Evolutionary conservation across 2,888 invertebrate species (phyloP).

Genomic region (Himalopsyche kuldschensis): DNA sequence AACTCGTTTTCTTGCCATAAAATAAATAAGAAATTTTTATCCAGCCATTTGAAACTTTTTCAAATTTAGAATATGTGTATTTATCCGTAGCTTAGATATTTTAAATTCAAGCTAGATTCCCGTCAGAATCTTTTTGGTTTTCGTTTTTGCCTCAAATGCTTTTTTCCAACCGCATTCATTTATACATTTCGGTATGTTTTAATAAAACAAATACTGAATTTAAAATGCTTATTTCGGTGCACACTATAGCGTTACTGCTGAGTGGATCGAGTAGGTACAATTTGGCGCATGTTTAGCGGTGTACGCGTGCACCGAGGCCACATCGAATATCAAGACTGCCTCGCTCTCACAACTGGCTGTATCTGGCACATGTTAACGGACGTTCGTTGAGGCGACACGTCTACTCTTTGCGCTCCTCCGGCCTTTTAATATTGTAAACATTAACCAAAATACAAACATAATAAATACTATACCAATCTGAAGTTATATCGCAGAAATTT

Average conservation of each 20-base stretch:
- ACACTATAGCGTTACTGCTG: not conserved
- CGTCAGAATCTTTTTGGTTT: no score
- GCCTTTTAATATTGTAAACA: not conserved
- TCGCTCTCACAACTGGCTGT: not conserved
- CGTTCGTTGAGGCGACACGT: not conserved
- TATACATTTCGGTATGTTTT: no score
- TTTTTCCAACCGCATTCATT: no score
- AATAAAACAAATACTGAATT: no score
- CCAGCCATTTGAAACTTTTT: no score
- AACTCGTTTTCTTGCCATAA: no score
- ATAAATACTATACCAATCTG: not conserved
- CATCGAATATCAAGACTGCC: not conserved
- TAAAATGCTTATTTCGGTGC: not conserved
- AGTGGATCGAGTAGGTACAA: not conserved
- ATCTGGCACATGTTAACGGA: not conserved
- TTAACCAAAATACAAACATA: not conserved
- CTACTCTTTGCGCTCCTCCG: not conserved
- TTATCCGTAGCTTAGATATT: no score
- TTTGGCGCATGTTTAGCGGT: not conserved
- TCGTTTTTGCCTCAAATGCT: not conserved
- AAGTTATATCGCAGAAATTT: not conserved
- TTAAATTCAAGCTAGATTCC: no score
- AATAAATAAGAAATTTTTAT: no score
- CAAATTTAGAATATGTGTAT: no score
- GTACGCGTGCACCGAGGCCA: not conserved